phyloP scores from a whole-genome alignment of 2,888 invertebrate species.

The Anagyrus pseudococci region DNA sequence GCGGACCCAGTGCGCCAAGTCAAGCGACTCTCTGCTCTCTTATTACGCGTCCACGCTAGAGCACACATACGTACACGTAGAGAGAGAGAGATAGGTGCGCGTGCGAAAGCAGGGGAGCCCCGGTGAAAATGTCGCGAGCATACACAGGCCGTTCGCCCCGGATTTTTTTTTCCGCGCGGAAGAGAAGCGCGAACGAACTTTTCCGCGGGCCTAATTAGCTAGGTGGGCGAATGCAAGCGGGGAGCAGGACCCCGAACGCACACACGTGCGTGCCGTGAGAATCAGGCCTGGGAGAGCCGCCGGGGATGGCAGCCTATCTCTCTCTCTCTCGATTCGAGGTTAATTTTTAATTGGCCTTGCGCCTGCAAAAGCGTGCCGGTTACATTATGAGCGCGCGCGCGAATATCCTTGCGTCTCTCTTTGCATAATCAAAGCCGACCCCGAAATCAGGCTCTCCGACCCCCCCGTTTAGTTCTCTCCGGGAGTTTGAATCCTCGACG shows the following conservation, averaged over 20 bases:
- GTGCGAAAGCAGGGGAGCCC: background rate
- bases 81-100: background rate
- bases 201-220: slow-evolving; percentile 5
- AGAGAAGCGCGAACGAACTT: slow-evolving; percentile 10
- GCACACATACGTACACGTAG: background rate
- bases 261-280: slow-evolving; percentile 49
- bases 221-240: background rate
- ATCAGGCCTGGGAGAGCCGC: slow-evolving; percentile 52
- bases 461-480: no score
- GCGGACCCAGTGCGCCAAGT: slow-evolving; percentile 43
- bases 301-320: no score
- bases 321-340: slow-evolving; percentile 43
- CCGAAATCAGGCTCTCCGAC: slow-evolving; percentile 13
- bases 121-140: slow-evolving; percentile 11
- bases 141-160: slow-evolving; percentile 14
- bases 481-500: no score
- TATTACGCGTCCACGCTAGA: slow-evolving; percentile 11
- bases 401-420: no score
- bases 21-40: slow-evolving; percentile 20
- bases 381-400: background rate
- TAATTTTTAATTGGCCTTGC: slow-evolving; percentile 28
- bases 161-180: slow-evolving; percentile 8
- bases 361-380: background rate
- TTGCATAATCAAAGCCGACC: slow-evolving; percentile 19
- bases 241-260: background rate